Base-by-base conservation (phyloP, 2,888 invertebrate genomes). In the Busseola fusca region DNA sequence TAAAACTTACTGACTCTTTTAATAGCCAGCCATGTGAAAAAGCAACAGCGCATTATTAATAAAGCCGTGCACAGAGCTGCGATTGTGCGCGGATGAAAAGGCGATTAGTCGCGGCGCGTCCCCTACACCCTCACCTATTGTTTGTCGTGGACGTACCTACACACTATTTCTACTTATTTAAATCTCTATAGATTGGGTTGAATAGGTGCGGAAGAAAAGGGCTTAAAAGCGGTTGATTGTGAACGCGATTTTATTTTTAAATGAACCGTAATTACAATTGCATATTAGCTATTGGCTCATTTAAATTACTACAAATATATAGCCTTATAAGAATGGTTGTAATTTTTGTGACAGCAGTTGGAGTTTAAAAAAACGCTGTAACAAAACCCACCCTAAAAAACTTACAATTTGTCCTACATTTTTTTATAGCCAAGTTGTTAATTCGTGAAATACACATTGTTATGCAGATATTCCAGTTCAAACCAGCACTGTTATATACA, bases 51-150 rank as follows among this genome's bases (percentile, higher is more conserved):
- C 87, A 89, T 88, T 86, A 91, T 91, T 91, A 92, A 93, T 91
- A 93, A 91, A 92, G 92, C 93, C 92, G 91, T 89, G 89, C 84
- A 88, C 92, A 92, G 92, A 90, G 87, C 89, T 74, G 78, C 84
- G 87, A 86, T 84, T 84, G 87, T 85, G 87, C 81, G 80, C 81
- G 76, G 76, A 82, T 84, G 86, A 80, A 84, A 84, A 84, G 84
- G 84, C 86, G 86, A 87, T 86, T 87, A 86, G 83, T 83, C 79
- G 77, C 87, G 86, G 80, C 81, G 75, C 80, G 72, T 77, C 72
- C 83, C 65, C 78, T 64, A 59, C 83, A 69, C 79, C 79, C 81
- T 74, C 83, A 84, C 84, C 87, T 88, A 87, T 90, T 90, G 90
- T 90, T 86, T 85, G 87, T 76, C 82, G 73, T 72, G 84, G 86